A percentile compares a stretch with the other conserved stretches of the same genome.
Evolutionary conservation across 2,113 vertebrate genomes (phyloP).

Genomic region (Dasyprocta punctata): DNA sequence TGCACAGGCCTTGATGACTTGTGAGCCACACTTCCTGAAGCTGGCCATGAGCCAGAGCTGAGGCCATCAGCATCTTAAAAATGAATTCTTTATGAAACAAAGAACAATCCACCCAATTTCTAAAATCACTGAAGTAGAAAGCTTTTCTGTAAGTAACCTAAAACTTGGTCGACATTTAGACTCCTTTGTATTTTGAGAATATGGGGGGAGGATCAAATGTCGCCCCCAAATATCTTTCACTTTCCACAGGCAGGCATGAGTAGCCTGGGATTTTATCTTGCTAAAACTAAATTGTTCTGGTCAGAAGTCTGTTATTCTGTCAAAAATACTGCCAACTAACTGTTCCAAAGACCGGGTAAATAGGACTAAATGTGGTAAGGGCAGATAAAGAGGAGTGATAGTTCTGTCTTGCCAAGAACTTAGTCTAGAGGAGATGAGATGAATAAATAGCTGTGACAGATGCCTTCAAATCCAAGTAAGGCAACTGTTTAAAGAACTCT

Average conservation of each 20-base stretch:
- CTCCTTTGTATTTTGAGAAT: conserved; percentile 63
- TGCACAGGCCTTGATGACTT: conserved; percentile 81
- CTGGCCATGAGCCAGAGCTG: conserved; percentile 83
- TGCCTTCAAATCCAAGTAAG: neutral
- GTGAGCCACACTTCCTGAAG: conserved; percentile 83
- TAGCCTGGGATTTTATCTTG: conserved; percentile 40
- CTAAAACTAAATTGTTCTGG: conserved; percentile 58
- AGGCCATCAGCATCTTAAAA: conserved; percentile 82
- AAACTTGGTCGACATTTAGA: conserved; percentile 62
- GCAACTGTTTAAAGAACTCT: neutral
- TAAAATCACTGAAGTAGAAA: conserved; percentile 80
- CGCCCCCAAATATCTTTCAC: conserved; percentile 54
- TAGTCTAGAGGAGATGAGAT: neutral
- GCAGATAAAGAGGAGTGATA: neutral
- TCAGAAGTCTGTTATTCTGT: conserved; percentile 40
- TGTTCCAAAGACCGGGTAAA: neutral
- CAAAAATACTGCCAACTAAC: conserved; percentile 40
- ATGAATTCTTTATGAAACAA: conserved; percentile 80
- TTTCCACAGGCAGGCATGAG: conserved; percentile 55
- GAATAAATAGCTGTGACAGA: neutral
- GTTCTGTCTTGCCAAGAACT: neutral
- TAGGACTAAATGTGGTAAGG: neutral
- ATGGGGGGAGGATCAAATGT: conserved; percentile 37
- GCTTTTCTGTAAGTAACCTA: conserved; percentile 68
- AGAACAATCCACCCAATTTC: conserved; percentile 75